Evolutionary conservation across 1,140 invertebrate genomes (phyloP).

Genomic region (Drosophila suzukii): DNA sequence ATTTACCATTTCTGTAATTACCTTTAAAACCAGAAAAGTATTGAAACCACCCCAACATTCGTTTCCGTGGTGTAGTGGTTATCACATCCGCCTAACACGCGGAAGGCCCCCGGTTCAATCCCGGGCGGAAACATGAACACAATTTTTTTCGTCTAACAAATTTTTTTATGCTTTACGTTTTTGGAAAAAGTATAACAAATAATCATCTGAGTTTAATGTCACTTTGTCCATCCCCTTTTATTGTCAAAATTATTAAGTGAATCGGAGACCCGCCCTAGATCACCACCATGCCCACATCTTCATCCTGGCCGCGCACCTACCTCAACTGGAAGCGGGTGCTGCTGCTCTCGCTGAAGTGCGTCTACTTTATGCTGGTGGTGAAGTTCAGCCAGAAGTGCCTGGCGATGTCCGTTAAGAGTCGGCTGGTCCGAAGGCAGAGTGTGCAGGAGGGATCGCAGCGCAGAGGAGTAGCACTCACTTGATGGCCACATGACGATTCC

Average conservation of each 20-base stretch:
- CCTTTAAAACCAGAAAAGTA: not conserved
- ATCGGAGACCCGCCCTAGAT: not conserved
- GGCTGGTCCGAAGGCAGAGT: not conserved
- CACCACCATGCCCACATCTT: conserved; percentile 10
- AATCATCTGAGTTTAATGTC: not conserved
- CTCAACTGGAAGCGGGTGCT: conserved; percentile 38
- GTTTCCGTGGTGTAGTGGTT: conserved; percentile 90
- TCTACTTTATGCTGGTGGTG: conserved; percentile 40
- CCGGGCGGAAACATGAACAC: conserved; percentile 90
- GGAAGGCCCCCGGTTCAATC: conserved; percentile 94
- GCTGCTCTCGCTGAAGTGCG: conserved; percentile 28
- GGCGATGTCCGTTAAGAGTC: conserved; percentile 1
- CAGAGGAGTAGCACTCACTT: conserved; percentile 7
- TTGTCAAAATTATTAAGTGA: not conserved
- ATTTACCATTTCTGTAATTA: not conserved
- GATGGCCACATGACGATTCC: conserved; percentile 25
- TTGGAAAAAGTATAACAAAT: not conserved
- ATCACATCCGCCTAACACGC: conserved; percentile 91
- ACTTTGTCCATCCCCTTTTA: not conserved
- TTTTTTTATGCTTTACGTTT: not conserved
- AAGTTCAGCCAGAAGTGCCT: conserved; percentile 10
- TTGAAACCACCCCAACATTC: not conserved
- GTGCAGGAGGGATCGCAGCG: not conserved
- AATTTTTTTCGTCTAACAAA: no score
- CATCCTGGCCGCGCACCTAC: conserved; percentile 14